Conservation (phyloP, 2,113 vertebrate genomes). For the Corydoras maculifer region DNA sequence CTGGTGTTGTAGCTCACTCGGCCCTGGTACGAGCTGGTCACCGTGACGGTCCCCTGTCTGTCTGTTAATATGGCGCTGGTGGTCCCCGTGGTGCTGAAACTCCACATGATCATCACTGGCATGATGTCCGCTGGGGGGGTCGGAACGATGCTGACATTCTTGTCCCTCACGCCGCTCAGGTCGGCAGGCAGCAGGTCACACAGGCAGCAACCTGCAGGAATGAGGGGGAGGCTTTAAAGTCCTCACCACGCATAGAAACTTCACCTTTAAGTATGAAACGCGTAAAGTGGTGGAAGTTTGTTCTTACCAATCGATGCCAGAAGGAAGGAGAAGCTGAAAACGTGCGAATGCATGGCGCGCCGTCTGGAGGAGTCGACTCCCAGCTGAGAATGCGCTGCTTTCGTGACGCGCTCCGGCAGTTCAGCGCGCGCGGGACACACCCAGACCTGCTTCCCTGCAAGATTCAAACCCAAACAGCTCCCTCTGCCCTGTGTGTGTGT, state of each 20-base stretch:
- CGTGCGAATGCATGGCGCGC: conserved; percentile 33
- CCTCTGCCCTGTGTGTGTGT: background rate
- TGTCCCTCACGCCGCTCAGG: conserved; percentile 31
- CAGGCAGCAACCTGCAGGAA: conserved; percentile 24
- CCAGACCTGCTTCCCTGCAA: conserved; percentile 8
- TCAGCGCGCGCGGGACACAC: conserved; percentile 26
- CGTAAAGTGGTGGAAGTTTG: background rate
- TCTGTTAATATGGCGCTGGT: background rate
- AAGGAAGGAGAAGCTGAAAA: conserved; percentile 25
- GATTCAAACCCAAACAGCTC: background rate
- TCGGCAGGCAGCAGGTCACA: fast-evolving
- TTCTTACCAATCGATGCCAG: conserved; percentile 31
- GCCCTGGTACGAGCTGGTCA: background rate
- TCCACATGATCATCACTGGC: background rate
- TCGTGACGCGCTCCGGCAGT: conserved; percentile 21
- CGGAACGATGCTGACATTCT: conserved; percentile 25
- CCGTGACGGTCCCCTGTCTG: fast-evolving
- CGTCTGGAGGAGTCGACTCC: conserved; percentile 20
- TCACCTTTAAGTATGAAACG: background rate
- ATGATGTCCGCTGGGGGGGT: fast-evolving
- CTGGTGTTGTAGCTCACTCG: conserved; percentile 5
- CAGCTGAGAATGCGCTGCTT: conserved; percentile 15
- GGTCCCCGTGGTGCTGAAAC: background rate
- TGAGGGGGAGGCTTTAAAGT: background rate
- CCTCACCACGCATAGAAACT: background rate